Conservation (phyloP, 2,888 invertebrate species). For the Hofmannophila pseudospretella region DNA sequence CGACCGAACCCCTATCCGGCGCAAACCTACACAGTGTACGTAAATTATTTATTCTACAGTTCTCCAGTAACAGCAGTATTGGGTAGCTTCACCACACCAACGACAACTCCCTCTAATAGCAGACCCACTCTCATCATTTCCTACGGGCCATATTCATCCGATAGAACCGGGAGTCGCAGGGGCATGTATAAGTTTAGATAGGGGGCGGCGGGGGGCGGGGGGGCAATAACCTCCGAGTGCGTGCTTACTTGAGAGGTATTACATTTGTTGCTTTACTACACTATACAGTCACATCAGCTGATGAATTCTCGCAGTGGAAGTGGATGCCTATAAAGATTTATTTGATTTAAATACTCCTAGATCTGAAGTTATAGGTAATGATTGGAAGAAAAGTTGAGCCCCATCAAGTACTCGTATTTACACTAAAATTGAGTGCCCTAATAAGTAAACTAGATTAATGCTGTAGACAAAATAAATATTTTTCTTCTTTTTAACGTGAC, state of each 20-base stretch:
- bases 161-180: constrained; percentile 20
- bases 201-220: constrained; percentile 17
- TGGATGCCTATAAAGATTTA: not conserved
- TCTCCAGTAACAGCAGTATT: not conserved
- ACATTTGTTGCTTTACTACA: constrained; percentile 33
- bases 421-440: too few species aligned
- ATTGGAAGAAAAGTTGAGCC: too few species aligned
- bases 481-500: too few species aligned
- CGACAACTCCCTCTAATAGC: constrained; percentile 31
- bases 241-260: constrained; percentile 51
- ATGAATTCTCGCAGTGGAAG: too few species aligned
- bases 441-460: too few species aligned
- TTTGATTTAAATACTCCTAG: too few species aligned
- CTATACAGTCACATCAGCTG: not conserved
- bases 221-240: constrained; percentile 49
- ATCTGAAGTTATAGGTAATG: too few species aligned
- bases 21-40: too few species aligned
- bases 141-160: constrained; percentile 65
- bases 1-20: too few species aligned
- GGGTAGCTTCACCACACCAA: constrained; percentile 9
- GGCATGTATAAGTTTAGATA: constrained; percentile 2
- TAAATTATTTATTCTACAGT: not conserved
- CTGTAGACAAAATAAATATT: too few species aligned
- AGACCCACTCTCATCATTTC: constrained; percentile 68
- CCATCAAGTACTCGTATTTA: too few species aligned